phyloP scores from a whole-genome alignment of 1,140 invertebrate genomes.

The Epicauta chinensis region DNA sequence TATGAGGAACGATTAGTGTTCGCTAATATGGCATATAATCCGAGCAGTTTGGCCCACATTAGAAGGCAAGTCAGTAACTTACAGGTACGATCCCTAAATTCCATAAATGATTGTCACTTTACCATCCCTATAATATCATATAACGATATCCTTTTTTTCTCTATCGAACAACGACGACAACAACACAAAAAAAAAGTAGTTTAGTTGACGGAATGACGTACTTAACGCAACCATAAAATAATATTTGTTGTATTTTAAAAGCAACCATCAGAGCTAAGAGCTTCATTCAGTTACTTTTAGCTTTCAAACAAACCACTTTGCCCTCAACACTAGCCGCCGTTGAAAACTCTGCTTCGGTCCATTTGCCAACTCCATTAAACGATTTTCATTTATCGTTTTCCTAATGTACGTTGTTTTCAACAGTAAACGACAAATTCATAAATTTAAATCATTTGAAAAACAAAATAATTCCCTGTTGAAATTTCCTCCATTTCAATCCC shows the following conservation, averaged over 20 bases:
- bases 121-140: too few relatives aligned
- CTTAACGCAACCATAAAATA: slow-evolving; percentile 17
- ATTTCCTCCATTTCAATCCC: too few relatives aligned
- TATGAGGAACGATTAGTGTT: slow-evolving; percentile 87
- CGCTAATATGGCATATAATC: slow-evolving; percentile 83
- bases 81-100: slow-evolving; percentile 48
- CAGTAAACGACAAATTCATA: neutral
- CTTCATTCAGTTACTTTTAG: slow-evolving; percentile 32
- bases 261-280: slow-evolving; percentile 26
- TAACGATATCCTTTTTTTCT: neutral
- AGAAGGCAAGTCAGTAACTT: slow-evolving; percentile 76
- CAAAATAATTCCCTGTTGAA: neutral
- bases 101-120: neutral
- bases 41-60: slow-evolving; percentile 77
- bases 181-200: neutral
- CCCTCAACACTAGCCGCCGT: neutral
- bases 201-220: neutral
- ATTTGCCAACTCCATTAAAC: slow-evolving; percentile 28
- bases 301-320: slow-evolving; percentile 32
- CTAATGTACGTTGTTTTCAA: slow-evolving; percentile 23
- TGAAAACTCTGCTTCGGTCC: slow-evolving; percentile 23
- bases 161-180: neutral
- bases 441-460: neutral
- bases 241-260: slow-evolving; percentile 26
- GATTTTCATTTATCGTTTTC: slow-evolving; percentile 28